These are phyloP conservation scores for Triplophysa tibetana DNA, from an alignment of 2,113 vertebrate species.

Conservation along the genomic window DNA sequence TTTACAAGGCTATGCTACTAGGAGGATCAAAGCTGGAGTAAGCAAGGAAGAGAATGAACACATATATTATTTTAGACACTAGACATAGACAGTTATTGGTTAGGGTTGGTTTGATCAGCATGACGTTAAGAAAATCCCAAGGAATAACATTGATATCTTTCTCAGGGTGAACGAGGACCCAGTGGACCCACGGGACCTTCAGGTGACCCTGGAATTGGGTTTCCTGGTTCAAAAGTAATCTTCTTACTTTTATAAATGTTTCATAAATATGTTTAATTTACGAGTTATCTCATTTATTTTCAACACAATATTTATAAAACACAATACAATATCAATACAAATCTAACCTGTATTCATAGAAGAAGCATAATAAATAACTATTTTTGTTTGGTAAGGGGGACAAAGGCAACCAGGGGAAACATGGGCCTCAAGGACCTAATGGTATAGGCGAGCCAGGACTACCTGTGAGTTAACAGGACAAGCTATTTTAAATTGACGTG, in stretches of 20 bases:
- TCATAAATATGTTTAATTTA: too few species aligned
- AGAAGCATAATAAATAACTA: not conserved
- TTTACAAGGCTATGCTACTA: too few species aligned
- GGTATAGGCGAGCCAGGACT: conserved; percentile 81
- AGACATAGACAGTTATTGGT: too few species aligned
- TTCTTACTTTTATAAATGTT: not conserved
- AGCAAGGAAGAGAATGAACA: too few species aligned
- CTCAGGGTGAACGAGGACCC: conserved; percentile 73
- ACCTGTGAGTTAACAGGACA: conserved; percentile 72
- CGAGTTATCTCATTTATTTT: too few species aligned
- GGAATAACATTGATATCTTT: not conserved
- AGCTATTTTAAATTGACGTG: too few species aligned
- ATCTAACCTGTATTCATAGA: not conserved
- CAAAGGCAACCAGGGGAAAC: conserved; percentile 79
- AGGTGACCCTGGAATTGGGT: conserved; percentile 77
- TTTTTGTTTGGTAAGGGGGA: conserved; percentile 73
- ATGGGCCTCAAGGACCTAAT: conserved; percentile 74
- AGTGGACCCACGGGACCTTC: conserved; percentile 76
- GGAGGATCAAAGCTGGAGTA: too few species aligned
- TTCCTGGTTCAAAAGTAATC: conserved; percentile 83
- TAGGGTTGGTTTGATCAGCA: not conserved
- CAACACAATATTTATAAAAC: too few species aligned
- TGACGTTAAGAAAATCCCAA: not conserved
- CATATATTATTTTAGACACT: too few species aligned
- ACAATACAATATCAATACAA: too few species aligned